Percentiles rank a stretch among this genome's conserved stretches.
Evolutionary conservation across 2,797 vertebrate species (phyloP).

Genomic region (Monodelphis domestica): DNA sequence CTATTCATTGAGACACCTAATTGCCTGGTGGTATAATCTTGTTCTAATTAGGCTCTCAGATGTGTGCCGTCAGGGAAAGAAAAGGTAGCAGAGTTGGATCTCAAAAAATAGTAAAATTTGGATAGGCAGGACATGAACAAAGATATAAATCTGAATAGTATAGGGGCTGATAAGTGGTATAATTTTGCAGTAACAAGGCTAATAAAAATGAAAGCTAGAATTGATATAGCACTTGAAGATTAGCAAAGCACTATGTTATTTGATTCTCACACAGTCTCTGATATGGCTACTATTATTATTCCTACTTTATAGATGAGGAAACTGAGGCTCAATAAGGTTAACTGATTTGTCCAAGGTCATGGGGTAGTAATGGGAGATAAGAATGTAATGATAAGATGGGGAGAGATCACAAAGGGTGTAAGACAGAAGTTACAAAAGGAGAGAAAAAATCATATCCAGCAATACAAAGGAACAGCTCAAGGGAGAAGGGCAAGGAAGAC

Average conservation of each 20-base stretch:
- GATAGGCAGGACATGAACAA: background rate
- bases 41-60: conserved; percentile 32
- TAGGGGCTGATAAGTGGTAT: background rate
- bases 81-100: background rate
- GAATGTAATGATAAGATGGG: too few relatives aligned
- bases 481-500: too few relatives aligned
- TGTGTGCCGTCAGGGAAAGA: background rate
- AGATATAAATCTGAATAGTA: background rate
- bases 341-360: background rate
- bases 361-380: background rate
- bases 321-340: background rate
- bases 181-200: background rate
- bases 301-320: background rate
- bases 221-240: background rate
- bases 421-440: too few relatives aligned
- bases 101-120: background rate
- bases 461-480: too few relatives aligned
- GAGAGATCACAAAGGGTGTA: background rate
- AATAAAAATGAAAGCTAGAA: background rate
- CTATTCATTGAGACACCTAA: background rate
- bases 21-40: background rate
- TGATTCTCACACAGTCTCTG: background rate
- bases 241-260: background rate
- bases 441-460: too few relatives aligned
- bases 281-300: background rate